Percentiles rank a stretch among this genome's conserved stretches.
phyloP scores from a whole-genome alignment of 1,140 invertebrate species.

The Atta colombica region DNA sequence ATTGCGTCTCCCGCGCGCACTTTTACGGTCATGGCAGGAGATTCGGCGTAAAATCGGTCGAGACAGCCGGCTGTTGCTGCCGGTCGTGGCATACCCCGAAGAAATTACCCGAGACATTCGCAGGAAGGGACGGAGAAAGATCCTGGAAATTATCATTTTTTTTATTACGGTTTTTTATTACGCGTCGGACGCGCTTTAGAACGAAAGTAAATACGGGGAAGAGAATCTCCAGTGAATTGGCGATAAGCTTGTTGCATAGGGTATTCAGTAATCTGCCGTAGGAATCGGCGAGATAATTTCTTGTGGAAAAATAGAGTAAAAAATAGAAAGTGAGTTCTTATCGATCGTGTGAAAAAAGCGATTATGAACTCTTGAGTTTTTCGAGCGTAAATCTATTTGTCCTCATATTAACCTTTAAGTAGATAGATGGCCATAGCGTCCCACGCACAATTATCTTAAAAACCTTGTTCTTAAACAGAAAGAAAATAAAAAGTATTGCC shows the following conservation, averaged over 20 bases:
- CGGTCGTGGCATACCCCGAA: neutral
- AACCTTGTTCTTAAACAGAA: too few relatives aligned
- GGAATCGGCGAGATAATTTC: neutral
- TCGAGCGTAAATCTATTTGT: slow-evolving; percentile 1
- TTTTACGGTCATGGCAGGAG: slow-evolving; percentile 48
- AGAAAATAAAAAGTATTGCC: too few relatives aligned
- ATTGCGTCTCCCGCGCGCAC: slow-evolving; percentile 39
- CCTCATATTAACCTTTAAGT: neutral
- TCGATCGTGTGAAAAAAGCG: neutral
- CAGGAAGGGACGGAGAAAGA: neutral
- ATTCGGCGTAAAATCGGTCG: slow-evolving; percentile 41
- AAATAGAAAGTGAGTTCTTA: neutral
- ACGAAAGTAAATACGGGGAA: neutral
- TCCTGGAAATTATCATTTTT: slow-evolving; percentile 26
- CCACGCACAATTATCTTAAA: too few relatives aligned
- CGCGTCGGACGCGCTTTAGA: neutral
- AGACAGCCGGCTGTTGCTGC: slow-evolving; percentile 12
- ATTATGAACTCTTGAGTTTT: neutral
- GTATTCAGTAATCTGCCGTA: neutral
- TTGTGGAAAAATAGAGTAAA: neutral
- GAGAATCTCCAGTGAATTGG: neutral
- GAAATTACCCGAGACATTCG: slow-evolving; percentile 22
- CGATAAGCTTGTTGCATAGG: neutral
- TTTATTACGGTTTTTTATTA: slow-evolving; percentile 3
- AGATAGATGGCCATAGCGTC: too few relatives aligned